Evolutionary conservation across 2,888 invertebrate genomes (phyloP), one percentile per base, ranked within the genome.

Genomic region (Perithous albicinctus): DNA sequence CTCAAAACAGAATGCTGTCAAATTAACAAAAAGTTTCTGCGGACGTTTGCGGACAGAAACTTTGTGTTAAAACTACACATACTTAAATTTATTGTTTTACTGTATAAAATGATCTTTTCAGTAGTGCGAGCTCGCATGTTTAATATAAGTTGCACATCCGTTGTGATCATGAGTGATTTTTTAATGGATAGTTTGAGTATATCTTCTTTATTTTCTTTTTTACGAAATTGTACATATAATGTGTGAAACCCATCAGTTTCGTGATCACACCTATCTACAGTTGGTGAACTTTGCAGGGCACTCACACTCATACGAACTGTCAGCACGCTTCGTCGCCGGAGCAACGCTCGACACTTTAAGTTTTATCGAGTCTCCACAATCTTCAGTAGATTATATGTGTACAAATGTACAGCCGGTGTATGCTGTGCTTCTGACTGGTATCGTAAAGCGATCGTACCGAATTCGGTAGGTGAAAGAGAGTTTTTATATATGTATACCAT

Each of bases 321-420:
- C 78, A 78, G 78, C 82, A 70, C 78, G 70, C 78, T 75, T 78
- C 66, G 81, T 79, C 63, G 69, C 63, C 63, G 51, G 80, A 83
- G 83, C 83, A 78, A 83, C 80, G 80, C 75, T 77, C 84, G 69
- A 77, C 79, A 80, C 77, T 80, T 79, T 70, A 20, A 51, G 63
- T 18, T 29, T 80, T 82, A 84, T 84, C 84, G 67, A n/a, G 29
- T 74, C 54, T 84, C 38, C 77, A 74, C 64, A 66, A 84, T 84
- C 84, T 80, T 67, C 59, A 2, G 48, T 75, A 51, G 56, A 61
- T 74, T 78, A 70, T 72, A 66, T 46, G 29, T n/a, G 72, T 66
- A 54, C 48, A 73, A 73, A 72, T 59, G 35, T 69, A 51, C 20
- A 32, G 48, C 48, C 26, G 20, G 48, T 41, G 2, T 29, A 51